A percentile compares a stretch with the other conserved stretches of the same genome.
phyloP scores from a whole-genome alignment of 2,888 invertebrate species.

The Eledona agricola region DNA sequence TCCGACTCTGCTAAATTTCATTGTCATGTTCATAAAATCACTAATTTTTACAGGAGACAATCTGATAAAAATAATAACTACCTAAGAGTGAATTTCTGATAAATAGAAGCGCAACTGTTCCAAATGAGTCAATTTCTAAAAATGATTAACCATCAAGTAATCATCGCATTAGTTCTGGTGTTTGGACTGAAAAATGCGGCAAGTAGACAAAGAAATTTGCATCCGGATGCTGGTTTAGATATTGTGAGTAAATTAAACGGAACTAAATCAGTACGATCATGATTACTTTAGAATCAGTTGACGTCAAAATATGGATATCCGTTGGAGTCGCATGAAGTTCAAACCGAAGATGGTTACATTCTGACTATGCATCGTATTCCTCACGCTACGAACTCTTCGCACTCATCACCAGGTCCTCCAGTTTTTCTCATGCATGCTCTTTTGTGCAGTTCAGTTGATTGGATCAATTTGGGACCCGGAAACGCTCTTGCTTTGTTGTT shows the following conservation, averaged over 20 bases:
- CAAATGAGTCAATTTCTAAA: too few relatives aligned
- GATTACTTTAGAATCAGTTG: conserved; percentile 6
- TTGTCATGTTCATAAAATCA: too few relatives aligned
- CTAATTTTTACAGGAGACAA: too few relatives aligned
- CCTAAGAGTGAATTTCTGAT: too few relatives aligned
- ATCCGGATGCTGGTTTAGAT: conserved; percentile 17
- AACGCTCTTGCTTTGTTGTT: conserved; percentile 38
- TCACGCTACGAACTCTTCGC: conserved; percentile 24
- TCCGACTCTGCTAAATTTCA: too few relatives aligned
- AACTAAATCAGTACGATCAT: not conserved
- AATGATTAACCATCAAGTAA: too few relatives aligned
- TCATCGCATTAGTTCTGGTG: too few relatives aligned
- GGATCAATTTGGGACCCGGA: conserved; percentile 39
- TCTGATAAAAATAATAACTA: too few relatives aligned
- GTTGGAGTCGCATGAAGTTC: conserved; percentile 40
- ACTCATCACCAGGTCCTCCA: conserved; percentile 8
- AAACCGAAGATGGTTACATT: conserved; percentile 46
- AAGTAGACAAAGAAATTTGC: conserved; percentile 1
- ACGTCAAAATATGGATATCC: conserved; percentile 40
- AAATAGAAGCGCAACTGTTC: too few relatives aligned
- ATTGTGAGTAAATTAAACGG: conserved; percentile 24
- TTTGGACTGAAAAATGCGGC: not conserved
- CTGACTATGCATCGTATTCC: conserved; percentile 44
- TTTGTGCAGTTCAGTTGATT: conserved; percentile 38
- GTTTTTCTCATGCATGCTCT: conserved; percentile 43